A percentile compares a stretch with the other conserved stretches of the same genome.
Conservation (phyloP, 2,797 vertebrate species). For the Myotis findleyi region DNA sequence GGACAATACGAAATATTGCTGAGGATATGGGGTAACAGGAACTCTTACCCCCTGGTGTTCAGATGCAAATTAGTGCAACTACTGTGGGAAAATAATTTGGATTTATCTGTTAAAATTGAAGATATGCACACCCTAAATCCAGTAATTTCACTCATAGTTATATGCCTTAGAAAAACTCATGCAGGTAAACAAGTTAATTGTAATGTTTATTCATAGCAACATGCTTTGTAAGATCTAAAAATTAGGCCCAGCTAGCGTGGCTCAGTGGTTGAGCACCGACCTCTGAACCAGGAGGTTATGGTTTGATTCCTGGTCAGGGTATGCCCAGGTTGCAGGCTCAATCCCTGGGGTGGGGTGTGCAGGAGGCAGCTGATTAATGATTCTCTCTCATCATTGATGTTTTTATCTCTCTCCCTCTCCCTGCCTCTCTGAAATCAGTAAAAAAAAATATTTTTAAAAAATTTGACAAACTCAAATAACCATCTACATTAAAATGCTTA, state of each 20-base stretch:
- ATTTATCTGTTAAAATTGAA: constrained; percentile 1
- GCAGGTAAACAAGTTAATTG: neutral
- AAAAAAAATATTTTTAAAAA: neutral
- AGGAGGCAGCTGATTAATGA: too few relatives aligned
- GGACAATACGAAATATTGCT: neutral
- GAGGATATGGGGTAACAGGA: neutral
- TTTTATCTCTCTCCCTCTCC: too few relatives aligned
- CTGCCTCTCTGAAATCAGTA: too few relatives aligned
- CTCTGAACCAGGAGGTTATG: too few relatives aligned
- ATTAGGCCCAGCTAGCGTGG: neutral
- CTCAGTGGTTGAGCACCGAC: too few relatives aligned
- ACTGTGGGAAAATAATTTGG: neutral
- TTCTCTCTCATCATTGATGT: too few relatives aligned
- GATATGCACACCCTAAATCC: neutral
- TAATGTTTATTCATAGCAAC: neutral
- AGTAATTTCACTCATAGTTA: neutral
- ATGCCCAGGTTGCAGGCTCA: too few relatives aligned
- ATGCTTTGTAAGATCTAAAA: neutral
- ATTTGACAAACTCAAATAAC: neutral
- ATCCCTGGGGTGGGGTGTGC: too few relatives aligned
- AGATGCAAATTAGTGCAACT: neutral
- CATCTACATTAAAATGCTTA: constrained; percentile 8
- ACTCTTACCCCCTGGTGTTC: neutral
- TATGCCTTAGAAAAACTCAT: constrained; percentile 16
- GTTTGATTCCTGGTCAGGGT: too few relatives aligned